Conservation (phyloP, 2,113 vertebrate species). For the Leucopternis melanops region DNA sequence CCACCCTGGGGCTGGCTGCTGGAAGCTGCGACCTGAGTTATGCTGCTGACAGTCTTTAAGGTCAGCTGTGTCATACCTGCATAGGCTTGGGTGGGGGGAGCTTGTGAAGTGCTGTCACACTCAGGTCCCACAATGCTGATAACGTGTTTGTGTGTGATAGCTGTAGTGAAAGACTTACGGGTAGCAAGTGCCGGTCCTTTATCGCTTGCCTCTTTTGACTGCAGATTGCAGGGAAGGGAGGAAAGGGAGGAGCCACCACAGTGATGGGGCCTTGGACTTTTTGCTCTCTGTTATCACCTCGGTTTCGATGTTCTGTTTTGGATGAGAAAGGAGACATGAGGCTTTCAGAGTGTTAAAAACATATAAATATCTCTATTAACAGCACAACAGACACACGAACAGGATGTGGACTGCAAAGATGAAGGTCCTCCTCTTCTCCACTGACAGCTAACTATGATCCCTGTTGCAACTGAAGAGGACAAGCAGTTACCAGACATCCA, state of each 20-base stretch:
- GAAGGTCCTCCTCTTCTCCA: neutral
- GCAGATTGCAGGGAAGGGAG: slow-evolving; percentile 73
- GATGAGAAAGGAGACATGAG: neutral
- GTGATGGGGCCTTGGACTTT: slow-evolving; percentile 74
- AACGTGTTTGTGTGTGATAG: fast-evolving
- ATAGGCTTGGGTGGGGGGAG: neutral
- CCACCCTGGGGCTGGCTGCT: neutral
- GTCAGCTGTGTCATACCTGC: neutral
- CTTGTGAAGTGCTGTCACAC: neutral
- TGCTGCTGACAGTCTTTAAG: neutral
- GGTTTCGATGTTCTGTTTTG: slow-evolving; percentile 78
- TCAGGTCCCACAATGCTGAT: neutral
- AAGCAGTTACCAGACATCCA: neutral
- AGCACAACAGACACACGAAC: neutral
- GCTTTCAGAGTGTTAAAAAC: neutral
- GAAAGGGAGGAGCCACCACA: slow-evolving; percentile 80
- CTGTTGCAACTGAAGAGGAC: neutral
- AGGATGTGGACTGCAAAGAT: neutral
- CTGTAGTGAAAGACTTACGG: slow-evolving; percentile 71
- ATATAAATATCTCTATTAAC: neutral
- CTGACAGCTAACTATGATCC: neutral
- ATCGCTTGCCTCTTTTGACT: slow-evolving; percentile 79
- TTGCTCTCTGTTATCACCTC: slow-evolving; percentile 76
- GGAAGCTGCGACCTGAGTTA: neutral
- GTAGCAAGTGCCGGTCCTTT: slow-evolving; percentile 79